phyloP scores from a whole-genome alignment of 53 echinoderm and acorn worm species.

The Actinopyga echinites region DNA sequence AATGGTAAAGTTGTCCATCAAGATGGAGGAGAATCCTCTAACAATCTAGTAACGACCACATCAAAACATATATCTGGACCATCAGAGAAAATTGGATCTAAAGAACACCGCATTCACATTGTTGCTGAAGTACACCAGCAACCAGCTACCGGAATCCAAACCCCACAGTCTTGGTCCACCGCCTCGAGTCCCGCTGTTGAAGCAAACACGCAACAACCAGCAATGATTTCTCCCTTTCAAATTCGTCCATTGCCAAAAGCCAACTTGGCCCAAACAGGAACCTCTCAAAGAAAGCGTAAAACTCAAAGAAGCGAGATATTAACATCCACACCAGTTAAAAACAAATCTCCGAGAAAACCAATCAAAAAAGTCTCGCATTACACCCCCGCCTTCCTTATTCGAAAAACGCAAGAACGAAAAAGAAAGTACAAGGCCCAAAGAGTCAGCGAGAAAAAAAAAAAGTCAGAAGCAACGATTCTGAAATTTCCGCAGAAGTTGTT shows the following conservation, averaged over 20 bases:
- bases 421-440: not conserved
- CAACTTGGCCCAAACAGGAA: not conserved
- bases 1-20: no score
- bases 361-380: not conserved
- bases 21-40: no score
- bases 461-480: not conserved
- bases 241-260: not conserved
- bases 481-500: not conserved
- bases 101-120: not conserved
- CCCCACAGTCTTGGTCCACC: slow-evolving; percentile 4
- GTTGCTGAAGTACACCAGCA: slow-evolving; percentile 3
- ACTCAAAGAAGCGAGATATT: slow-evolving; percentile 2
- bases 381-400: not conserved
- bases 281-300: slow-evolving; percentile 15
- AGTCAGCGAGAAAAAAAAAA: not conserved
- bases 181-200: not conserved
- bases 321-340: not conserved
- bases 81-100: not conserved
- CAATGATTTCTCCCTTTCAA: not conserved
- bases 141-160: not conserved
- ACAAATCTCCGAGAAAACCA: no score
- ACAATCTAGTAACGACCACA: no score
- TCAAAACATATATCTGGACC: not conserved
- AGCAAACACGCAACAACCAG: not conserved
- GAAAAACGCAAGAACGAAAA: not conserved